These are phyloP conservation scores for Cydia splendana DNA, from an alignment of 1,140 invertebrate genomes.

Conservation along the genomic window DNA sequence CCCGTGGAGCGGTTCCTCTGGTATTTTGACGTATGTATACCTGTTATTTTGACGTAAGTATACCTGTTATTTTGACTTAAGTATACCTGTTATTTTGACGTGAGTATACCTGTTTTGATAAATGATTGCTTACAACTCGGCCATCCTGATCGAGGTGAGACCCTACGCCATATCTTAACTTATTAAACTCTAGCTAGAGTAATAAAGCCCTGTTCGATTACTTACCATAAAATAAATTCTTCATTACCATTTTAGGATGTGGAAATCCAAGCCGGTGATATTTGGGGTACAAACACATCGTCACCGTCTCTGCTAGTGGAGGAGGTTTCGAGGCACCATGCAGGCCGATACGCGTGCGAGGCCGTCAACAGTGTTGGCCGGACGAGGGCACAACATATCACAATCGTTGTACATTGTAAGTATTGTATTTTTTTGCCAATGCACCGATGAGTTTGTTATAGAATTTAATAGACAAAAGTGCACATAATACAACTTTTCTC, in stretches of 20 bases:
- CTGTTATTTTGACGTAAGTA: conserved; percentile 87
- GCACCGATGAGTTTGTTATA: no score
- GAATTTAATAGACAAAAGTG: no score
- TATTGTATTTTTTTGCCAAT: neutral
- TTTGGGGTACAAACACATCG: conserved; percentile 55
- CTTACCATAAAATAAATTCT: neutral
- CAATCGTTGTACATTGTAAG: conserved; percentile 67
- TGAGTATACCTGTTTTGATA: conserved; percentile 52
- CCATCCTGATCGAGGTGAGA: no score
- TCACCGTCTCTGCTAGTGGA: conserved; percentile 48
- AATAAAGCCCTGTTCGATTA: no score
- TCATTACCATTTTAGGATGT: conserved; percentile 53
- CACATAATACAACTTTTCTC: no score
- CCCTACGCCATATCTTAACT: no score
- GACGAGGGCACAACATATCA: conserved; percentile 58
- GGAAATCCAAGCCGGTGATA: conserved; percentile 55
- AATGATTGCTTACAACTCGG: no score
- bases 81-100: conserved; percentile 85
- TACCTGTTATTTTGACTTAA: conserved; percentile 83
- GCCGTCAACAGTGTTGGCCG: conserved; percentile 74
- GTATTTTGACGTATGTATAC: conserved; percentile 87
- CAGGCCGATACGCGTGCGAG: conserved; percentile 75
- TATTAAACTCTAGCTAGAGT: no score
- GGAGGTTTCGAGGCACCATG: conserved; percentile 72
- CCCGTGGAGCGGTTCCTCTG: conserved; percentile 86